phyloP scores from a whole-genome alignment of 2,888 invertebrate species.

The Tetragonula carbonaria region DNA sequence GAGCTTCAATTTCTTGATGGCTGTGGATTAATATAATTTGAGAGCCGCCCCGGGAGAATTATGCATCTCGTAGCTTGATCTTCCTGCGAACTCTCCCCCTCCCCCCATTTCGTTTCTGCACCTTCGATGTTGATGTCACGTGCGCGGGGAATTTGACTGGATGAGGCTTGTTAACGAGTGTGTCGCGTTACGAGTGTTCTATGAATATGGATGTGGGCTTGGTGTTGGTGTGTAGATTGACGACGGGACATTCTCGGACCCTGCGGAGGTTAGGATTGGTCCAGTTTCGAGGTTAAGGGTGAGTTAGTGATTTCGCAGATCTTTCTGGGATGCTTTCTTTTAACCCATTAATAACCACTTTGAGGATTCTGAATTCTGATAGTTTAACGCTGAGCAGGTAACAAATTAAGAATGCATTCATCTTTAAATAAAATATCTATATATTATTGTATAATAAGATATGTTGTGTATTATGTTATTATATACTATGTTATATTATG shows the following conservation, averaged over 20 bases:
- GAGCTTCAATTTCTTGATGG: constrained; percentile 69
- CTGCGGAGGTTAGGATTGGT: not conserved
- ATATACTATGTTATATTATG: too few relatives aligned
- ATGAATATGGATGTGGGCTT: not conserved
- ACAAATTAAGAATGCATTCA: too few relatives aligned
- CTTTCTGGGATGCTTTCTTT: too few relatives aligned
- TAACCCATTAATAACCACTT: too few relatives aligned
- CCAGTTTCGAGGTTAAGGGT: not conserved
- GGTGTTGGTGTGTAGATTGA: not conserved
- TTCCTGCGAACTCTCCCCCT: not conserved
- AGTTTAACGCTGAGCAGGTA: too few relatives aligned
- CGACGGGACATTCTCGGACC: not conserved
- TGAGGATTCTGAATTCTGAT: too few relatives aligned
- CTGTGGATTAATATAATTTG: constrained; percentile 72
- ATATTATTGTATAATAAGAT: too few relatives aligned
- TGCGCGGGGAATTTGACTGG: not conserved
- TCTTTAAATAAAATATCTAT: too few relatives aligned
- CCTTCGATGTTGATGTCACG: not conserved
- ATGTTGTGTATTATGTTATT: too few relatives aligned
- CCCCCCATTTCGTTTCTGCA: not conserved
- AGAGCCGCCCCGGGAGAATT: constrained; percentile 61
- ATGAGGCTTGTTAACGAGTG: constrained; percentile 7
- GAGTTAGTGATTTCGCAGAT: not conserved
- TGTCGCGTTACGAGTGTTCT: not conserved
- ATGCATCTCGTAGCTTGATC: constrained; percentile 45